Percentiles rank a stretch among this genome's conserved stretches.
These are phyloP conservation scores for Synergus laeviventris DNA, from an alignment of 2,888 invertebrate species.

Conservation along the genomic window DNA sequence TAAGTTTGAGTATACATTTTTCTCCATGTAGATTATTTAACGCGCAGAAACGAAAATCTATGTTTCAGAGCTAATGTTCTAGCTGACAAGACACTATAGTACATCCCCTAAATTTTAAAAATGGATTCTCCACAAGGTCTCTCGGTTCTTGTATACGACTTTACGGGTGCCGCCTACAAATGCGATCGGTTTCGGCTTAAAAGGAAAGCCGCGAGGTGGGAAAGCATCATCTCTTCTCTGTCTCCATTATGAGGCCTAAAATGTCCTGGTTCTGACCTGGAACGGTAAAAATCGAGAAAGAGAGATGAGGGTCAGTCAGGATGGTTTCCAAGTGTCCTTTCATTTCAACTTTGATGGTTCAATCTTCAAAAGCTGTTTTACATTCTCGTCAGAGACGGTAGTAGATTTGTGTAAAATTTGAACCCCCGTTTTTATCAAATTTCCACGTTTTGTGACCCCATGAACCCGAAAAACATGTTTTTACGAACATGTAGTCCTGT, in stretches of 20 bases:
- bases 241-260: constrained; percentile 13
- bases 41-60: no score
- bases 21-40: no score
- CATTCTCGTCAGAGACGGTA: no score
- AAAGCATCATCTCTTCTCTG: constrained; percentile 25
- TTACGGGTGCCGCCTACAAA: constrained; percentile 28
- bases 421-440: no score
- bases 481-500: no score
- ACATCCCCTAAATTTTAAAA: not conserved
- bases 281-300: constrained; percentile 22
- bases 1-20: no score
- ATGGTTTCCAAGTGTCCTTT: constrained; percentile 21
- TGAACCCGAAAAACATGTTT: no score
- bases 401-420: no score
- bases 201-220: constrained; percentile 42
- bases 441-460: no score
- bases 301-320: constrained; percentile 24
- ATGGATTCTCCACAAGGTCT: constrained; percentile 18
- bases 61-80: no score
- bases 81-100: no score
- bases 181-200: constrained; percentile 14
- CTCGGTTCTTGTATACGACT: not conserved
- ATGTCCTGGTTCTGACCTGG: constrained; percentile 30
- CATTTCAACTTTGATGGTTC: constrained; percentile 17
- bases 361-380: not conserved